Base-by-base conservation (phyloP, 1,140 invertebrate species). In the Ostrea denselamellosa region DNA sequence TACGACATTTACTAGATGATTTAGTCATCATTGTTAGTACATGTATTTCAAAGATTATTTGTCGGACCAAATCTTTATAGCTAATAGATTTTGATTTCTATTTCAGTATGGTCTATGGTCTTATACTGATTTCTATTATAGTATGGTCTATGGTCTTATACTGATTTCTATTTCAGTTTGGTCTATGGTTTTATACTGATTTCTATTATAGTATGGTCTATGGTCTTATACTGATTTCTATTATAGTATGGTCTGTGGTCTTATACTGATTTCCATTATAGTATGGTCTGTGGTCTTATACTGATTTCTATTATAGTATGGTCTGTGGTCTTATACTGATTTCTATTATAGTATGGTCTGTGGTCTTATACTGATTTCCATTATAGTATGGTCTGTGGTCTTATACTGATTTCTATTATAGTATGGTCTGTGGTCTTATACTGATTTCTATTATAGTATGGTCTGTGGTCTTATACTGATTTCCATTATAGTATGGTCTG, bases 241-340 rank as follows among this genome's bases (percentile, higher is more conserved):
- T 91, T 91, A 87, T 91, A 99, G 98, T 92, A 97, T 99, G 96
- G 98, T 97, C 5, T 99, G 99, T 95, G 98, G 98, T 34, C 95
- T 99, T 81, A 98, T 98, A 14, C 95, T 99, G n/a, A n/a, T n/a
- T n/a, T 68, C 83, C 85, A 71, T 91, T 91, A 87, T 91, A 99
- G 98, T 92, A 97, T 99, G 96, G 98, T 97, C 5, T 99, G 99
- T 95, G 98, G 98, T 34, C 95, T 99, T 81, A 98, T 98, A 14
- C 95, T 99, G n/a, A n/a, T n/a, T n/a, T 68, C 83, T 86, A 71
- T 91, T 91, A 87, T 91, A 99, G 98, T 92, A 97, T 99, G 96
- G 98, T 97, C 5, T 99, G 99, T 95, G 98, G 98, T 34, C 95
- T 99, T 81, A 98, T 98, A 14, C 95, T 99, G n/a, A n/a, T n/a